Base-by-base conservation (phyloP, 2,797 vertebrate species). In the Tragelaphus oryx region DNA sequence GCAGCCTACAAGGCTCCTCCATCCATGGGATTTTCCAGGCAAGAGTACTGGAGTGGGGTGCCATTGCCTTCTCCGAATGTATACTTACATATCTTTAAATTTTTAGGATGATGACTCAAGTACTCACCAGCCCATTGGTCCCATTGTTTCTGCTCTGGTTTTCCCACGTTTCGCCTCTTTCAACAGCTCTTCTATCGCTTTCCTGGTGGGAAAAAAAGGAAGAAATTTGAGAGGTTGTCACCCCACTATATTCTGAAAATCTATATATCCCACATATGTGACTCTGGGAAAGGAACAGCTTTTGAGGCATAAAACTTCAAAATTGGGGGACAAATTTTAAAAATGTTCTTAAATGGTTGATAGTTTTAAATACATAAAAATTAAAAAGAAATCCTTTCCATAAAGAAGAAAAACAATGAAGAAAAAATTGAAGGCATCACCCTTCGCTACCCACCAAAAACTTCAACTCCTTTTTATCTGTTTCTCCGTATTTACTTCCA, bases 81-180 rank as follows among this genome's bases (percentile, higher is more conserved):
- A 9, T 85, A 52, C n/a, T 30, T 81, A 57, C 41, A 46, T 30
- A n/a, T 48, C 81, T 81, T 75, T 79, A 88, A 26, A 13, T 78
- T 81, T 92, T 88, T 93, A 50, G 54, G n/a, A 91, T 20, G 57
- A 30, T 93, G 37, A 78, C 18, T 68, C 1, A 65, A 76, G 59
- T 44, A 98, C 99, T 99, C 98, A 99, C 99, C 99, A 99, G 94
- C 99, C 99, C 98, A 99, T 98, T 11, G 99, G 99, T 93, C 99
- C 99, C 99, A 99, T 99, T 54, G 99, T 99, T 98, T 99, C 99
- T 80, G 99, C 99, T 98, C 99, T 99, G 54, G 99, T 98, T 97
- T 99, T 99, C 13, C 99, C 99, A 97, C 99, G 98, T 96, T 99
- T 99, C 33, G 99, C 99, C 97, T 99, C 99, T 96, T 98, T 99